phyloP scores from a whole-genome alignment of 2,888 invertebrate genomes.

The Drosophila imparisetae region DNA sequence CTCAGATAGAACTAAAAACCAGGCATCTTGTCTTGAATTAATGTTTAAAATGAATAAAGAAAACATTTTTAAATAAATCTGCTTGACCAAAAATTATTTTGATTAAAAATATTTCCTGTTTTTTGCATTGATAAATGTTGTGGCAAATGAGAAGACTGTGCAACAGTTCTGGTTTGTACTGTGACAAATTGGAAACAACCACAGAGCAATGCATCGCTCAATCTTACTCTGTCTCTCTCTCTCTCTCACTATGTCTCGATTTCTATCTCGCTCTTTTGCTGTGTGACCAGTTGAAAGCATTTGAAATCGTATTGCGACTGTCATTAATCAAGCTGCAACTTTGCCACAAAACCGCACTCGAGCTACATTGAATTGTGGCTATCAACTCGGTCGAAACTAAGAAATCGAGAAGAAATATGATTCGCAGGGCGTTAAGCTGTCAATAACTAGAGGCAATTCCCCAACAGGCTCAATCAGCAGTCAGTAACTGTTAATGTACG shows the following conservation, averaged over 20 bases:
- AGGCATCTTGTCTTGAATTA: not conserved
- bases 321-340: slow-evolving; percentile 70
- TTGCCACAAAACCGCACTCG: slow-evolving; percentile 45
- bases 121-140: slow-evolving; percentile 43
- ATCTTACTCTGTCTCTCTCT: slow-evolving; percentile 1
- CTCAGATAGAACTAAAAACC: not conserved
- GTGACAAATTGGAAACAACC: slow-evolving; percentile 53
- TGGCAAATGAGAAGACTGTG: slow-evolving; percentile 41
- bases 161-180: slow-evolving; percentile 46
- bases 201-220: slow-evolving; percentile 33
- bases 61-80: slow-evolving; percentile 4
- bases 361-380: slow-evolving; percentile 15
- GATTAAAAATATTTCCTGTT: slow-evolving; percentile 11
- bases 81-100: slow-evolving; percentile 7
- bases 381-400: slow-evolving; percentile 25
- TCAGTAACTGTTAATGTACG: not conserved
- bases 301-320: slow-evolving; percentile 60
- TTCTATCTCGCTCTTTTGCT: slow-evolving; percentile 4
- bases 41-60: slow-evolving; percentile 5
- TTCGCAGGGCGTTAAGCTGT: slow-evolving; percentile 33
- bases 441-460: slow-evolving; percentile 29
- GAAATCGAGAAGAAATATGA: slow-evolving; percentile 27
- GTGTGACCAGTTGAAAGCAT: slow-evolving; percentile 39
- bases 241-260: not conserved
- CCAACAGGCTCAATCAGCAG: slow-evolving; percentile 2